Evolutionary conservation across 2,888 invertebrate species (phyloP), one percentile per base, ranked within the genome.

Genomic region (Tetragonula carbonaria): DNA sequence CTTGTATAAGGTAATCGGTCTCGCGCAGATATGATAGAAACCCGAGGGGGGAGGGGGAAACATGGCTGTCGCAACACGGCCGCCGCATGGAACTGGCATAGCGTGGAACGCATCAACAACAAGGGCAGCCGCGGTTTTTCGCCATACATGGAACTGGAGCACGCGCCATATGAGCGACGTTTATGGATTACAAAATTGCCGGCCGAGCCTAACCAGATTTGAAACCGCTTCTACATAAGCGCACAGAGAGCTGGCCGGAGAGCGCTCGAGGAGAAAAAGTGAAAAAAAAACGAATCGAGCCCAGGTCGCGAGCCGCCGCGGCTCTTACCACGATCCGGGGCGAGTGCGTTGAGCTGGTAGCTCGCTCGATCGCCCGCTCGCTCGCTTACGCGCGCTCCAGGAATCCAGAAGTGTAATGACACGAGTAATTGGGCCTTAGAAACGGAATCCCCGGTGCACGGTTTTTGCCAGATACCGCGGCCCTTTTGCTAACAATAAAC

Each of bases 91-190:
- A 33, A 33, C 84, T 59, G 71, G 82, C 78, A 45, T 45, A 8
- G 45, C 45, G 45, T 45, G 45, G 75, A 72, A 88, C 80, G 74
- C 85, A 90, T 88, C 88, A 80, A 82, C 90, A 87, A 89, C 91
- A 91, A 91, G 91, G 90, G 90, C 90, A 90, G 82, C 88, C 86
- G 88, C 86, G 89, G 90, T 92, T 93, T 91, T 90, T 90, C 86
- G 87, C 93, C 93, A 91, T 93, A 93, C 91, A 93, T 91, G 93
- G 93, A 93, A 92, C 91, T 92, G 90, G 92, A 93, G 92, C 93
- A 92, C 92, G 90, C 90, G 91, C 90, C 90, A 87, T 87, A 89
- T 91, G 86, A 82, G 89, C 84, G 88, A 90, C 90, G 88, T 89
- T 90, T 91, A 91, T 89, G 89, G 90, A 91, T 92, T 92, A 90